Conservation (phyloP, 2,888 invertebrate species). For the Bellardia pandia region DNA sequence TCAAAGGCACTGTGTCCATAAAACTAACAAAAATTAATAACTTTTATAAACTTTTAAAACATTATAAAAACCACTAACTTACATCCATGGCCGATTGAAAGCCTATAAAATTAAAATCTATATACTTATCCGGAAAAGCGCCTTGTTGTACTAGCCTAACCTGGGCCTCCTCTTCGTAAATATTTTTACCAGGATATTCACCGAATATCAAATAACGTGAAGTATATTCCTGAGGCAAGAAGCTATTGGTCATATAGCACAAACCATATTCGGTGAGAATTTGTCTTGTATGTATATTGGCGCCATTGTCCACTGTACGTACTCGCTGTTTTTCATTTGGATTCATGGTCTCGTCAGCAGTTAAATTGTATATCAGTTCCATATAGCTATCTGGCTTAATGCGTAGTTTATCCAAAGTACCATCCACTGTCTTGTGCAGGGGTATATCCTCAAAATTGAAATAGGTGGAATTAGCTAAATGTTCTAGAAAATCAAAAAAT, state of each 20-base stretch:
- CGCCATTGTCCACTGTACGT: slow-evolving; percentile 65
- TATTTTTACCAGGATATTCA: slow-evolving; percentile 73
- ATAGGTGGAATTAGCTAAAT: slow-evolving; percentile 83
- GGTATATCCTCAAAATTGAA: slow-evolving; percentile 81
- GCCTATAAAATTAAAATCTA: slow-evolving; percentile 79
- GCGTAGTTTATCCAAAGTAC: slow-evolving; percentile 75
- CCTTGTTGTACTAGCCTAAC: slow-evolving; percentile 69
- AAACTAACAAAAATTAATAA: slow-evolving; percentile 46
- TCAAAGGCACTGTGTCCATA: slow-evolving; percentile 74
- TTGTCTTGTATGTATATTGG: slow-evolving; percentile 77
- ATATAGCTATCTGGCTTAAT: slow-evolving; percentile 82
- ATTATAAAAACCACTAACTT: background rate
- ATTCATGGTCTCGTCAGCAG: slow-evolving; percentile 77
- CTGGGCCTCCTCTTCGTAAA: slow-evolving; percentile 58
- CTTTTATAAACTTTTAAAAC: background rate
- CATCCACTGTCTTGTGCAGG: slow-evolving; percentile 73
- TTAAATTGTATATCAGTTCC: slow-evolving; percentile 82
- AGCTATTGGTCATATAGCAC: slow-evolving; percentile 81
- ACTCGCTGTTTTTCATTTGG: slow-evolving; percentile 57
- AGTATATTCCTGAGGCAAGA: slow-evolving; percentile 77
- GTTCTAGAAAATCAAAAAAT: slow-evolving; percentile 80
- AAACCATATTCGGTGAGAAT: slow-evolving; percentile 83
- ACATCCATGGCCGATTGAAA: slow-evolving; percentile 75
- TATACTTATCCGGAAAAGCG: slow-evolving; percentile 79
- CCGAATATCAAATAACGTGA: slow-evolving; percentile 79